phyloP scores from a whole-genome alignment of 2,113 vertebrate species.

The Fregata magnificens region DNA sequence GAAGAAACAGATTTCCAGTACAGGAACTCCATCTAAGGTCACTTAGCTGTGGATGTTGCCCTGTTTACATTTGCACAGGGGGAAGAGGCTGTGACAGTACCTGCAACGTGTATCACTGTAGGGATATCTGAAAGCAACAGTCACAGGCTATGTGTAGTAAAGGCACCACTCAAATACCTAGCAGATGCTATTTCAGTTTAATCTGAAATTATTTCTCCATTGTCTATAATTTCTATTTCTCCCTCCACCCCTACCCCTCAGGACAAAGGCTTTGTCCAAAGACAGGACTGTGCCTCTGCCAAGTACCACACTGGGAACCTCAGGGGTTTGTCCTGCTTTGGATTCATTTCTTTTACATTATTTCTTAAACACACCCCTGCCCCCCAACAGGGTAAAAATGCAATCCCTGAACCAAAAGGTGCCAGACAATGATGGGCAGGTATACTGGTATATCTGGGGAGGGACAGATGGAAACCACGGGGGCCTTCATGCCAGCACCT shows the following conservation, averaged over 20 bases:
- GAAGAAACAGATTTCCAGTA: neutral
- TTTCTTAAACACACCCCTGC: neutral
- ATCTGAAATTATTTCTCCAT: neutral
- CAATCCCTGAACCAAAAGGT: neutral
- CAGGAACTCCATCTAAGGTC: neutral
- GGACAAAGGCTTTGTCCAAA: neutral
- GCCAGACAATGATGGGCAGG: neutral
- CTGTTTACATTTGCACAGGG: neutral
- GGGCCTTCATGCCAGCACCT: neutral
- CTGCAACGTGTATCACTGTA: neutral
- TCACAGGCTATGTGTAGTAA: neutral
- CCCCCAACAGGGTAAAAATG: neutral
- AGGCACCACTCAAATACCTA: neutral
- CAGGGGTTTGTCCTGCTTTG: neutral
- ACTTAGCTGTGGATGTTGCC: neutral
- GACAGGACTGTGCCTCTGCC: neutral
- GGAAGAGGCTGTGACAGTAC: neutral
- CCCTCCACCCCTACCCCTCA: neutral
- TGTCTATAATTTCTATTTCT: neutral
- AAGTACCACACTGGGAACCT: neutral
- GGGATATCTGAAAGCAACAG: neutral
- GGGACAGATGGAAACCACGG: neutral
- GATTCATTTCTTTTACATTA: neutral
- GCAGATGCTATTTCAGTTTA: neutral
- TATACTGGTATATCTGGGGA: neutral